phyloP scores from a whole-genome alignment of 2,888 invertebrate species.

The Biston betularia region DNA sequence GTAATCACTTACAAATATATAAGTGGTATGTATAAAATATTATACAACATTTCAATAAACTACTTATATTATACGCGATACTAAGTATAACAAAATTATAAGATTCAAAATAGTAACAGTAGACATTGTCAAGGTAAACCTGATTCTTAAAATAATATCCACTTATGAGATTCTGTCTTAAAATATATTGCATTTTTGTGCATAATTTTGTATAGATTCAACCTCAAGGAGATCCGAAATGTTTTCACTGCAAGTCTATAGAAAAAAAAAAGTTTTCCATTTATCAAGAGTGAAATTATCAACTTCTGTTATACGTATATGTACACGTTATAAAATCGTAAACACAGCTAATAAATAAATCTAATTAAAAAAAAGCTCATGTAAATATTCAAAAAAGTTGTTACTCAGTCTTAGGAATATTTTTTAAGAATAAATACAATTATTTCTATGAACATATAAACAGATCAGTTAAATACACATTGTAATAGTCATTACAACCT shows the following conservation, averaged over 20 bases:
- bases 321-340: no score
- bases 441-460: neutral
- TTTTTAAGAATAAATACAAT: neutral
- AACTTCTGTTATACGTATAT: no score
- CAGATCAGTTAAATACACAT: neutral
- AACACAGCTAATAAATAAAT: neutral
- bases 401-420: conserved; percentile 16
- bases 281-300: no score
- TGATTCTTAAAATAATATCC: neutral
- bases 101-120: neutral
- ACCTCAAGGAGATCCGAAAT: no score
- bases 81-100: neutral
- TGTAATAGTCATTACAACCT: neutral
- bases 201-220: neutral
- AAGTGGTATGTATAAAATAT: neutral
- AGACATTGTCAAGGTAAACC: neutral
- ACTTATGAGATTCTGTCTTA: neutral
- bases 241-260: no score
- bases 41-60: neutral
- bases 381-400: neutral
- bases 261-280: no score
- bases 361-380: neutral
- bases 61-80: neutral
- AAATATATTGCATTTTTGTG: neutral
- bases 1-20: conserved; percentile 1